These are phyloP conservation scores for Zelleria hepariella DNA, from an alignment of 2,888 invertebrate species.

Conservation along the genomic window DNA sequence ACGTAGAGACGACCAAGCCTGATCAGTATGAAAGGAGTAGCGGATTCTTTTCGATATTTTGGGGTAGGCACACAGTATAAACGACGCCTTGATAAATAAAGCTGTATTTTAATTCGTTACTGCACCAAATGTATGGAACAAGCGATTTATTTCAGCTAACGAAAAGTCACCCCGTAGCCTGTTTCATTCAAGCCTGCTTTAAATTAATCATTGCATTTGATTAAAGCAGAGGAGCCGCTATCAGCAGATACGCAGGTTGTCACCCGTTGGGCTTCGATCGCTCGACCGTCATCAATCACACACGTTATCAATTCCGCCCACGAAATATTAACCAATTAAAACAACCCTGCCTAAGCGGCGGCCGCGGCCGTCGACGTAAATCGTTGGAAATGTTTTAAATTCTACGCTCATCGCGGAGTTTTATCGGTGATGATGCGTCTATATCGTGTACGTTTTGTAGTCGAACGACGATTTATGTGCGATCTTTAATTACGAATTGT, in stretches of 20 bases:
- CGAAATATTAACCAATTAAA: slow-evolving; percentile 59
- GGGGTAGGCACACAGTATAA: too few species aligned
- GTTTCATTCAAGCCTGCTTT: background rate
- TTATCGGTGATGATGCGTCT: background rate
- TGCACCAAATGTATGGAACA: too few species aligned
- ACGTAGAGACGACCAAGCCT: too few species aligned
- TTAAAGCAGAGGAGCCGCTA: background rate
- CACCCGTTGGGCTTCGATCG: slow-evolving; percentile 25
- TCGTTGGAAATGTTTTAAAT: slow-evolving; percentile 37
- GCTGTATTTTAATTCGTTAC: too few species aligned
- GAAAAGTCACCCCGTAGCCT: background rate
- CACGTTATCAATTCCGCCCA: slow-evolving; percentile 54
- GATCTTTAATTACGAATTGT: too few species aligned
- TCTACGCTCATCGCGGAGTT: slow-evolving; percentile 5
- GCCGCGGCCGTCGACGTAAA: slow-evolving; percentile 27
- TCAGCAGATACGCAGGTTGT: slow-evolving; percentile 3
- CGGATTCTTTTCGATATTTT: too few species aligned
- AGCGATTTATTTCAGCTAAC: background rate
- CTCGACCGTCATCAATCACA: slow-evolving; percentile 54
- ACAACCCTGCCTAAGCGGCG: slow-evolving; percentile 24
- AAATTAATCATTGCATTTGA: background rate
- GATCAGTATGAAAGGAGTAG: too few species aligned
- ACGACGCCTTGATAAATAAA: too few species aligned
- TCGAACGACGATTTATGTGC: too few species aligned
- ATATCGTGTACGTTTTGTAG: background rate